Base-by-base conservation (phyloP, 2,113 vertebrate species). In the Pluvianellus socialis region DNA sequence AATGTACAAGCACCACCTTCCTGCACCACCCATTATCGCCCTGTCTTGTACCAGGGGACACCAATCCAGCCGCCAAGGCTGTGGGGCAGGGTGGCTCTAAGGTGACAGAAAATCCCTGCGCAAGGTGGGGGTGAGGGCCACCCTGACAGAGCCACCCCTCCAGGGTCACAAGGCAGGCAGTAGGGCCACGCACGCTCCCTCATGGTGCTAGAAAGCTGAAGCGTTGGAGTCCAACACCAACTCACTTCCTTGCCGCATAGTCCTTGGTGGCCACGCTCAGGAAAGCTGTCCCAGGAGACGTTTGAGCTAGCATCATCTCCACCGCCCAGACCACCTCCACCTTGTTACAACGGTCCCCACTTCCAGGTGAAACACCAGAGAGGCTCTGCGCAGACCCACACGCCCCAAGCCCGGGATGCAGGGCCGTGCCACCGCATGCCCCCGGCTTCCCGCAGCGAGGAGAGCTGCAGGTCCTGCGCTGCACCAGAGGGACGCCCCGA, bases 71-170 rank as follows among this genome's bases (percentile, higher is more conserved):
- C 33, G 40, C 35, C 61, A 47, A 82, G 71, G 18, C 49, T 2
- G 0, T 7, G 40, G 40, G 61, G 45, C 53, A 47, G n/a, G 38
- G 44, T 53, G 70, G 32, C 20, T 93, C 56, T 21, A 0, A 6
- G 32, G n/a, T 52, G 24, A 85, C 15, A 75, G 68, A 35, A 81
- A 53, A 77, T 21, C 40, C 35, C 68, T 66, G 9, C 45, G 47
- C 28, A 38, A 67, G 9, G 19, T 38, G 2, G 1, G 5, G 3
- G 4, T 21, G 22, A 27, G 67, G 8, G 56, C 6, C 28, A 71
- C 6, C 30, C 52, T 0, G 0, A 65, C 10, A n/a, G 28, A 74
- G 56, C 12, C 62, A 63, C 9, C 30, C 35, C 47, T 72, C 12
- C 19, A 56, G 72, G 40, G 21, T 53, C 27, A 76, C 50, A 50